Percentiles rank a stretch among this genome's conserved stretches.
Conservation (phyloP, 2,113 vertebrate genomes). For the Empidonax alnorum region DNA sequence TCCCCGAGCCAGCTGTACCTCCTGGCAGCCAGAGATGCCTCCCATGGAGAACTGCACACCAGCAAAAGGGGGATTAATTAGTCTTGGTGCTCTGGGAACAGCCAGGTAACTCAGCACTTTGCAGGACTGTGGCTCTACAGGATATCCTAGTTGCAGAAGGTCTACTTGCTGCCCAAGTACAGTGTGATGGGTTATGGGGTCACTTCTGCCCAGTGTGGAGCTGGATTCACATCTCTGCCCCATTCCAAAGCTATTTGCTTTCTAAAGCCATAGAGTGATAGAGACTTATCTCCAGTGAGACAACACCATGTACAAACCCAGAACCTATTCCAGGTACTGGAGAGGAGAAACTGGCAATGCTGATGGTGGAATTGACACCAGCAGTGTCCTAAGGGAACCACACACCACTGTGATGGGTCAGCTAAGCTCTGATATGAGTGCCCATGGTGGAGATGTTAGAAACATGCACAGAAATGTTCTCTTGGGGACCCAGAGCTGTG, state of each 20-base stretch:
- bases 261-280: neutral
- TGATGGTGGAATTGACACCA: neutral
- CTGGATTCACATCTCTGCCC: neutral
- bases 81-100: neutral
- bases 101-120: neutral
- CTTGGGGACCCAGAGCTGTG: neutral
- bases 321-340: neutral
- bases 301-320: neutral
- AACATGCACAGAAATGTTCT: neutral
- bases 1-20: neutral
- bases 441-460: neutral
- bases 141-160: neutral
- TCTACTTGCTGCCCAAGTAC: neutral
- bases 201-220: neutral
- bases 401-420: neutral
- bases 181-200: neutral
- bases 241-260: neutral
- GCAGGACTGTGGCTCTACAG: neutral
- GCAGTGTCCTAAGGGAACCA: neutral
- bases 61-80: neutral
- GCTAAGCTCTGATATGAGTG: neutral
- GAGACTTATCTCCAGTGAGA: neutral
- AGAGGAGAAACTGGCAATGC: neutral
- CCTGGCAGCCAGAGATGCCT: neutral
- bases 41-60: neutral